phyloP scores from a whole-genome alignment of 2,113 vertebrate genomes.

The Rhinopithecus roxellana region DNA sequence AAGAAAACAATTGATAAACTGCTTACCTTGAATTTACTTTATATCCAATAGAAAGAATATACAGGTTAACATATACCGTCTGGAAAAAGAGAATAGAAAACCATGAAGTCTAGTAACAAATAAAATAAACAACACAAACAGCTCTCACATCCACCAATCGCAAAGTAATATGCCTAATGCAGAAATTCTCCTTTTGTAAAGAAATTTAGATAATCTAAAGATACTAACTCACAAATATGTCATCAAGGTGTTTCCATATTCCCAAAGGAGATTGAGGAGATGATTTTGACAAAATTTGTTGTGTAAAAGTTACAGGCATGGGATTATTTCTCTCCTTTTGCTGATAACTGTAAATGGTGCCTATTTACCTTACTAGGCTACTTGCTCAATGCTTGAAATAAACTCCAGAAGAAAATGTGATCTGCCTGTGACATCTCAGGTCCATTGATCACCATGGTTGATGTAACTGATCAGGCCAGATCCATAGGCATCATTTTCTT shows the following conservation, averaged over 20 bases:
- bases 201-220: conserved; percentile 25
- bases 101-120: background rate
- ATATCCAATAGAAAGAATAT: background rate
- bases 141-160: background rate
- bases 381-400: background rate
- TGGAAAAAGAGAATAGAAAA: background rate
- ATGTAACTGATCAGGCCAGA: background rate
- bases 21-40: background rate
- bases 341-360: background rate
- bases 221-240: background rate
- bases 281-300: background rate
- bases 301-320: background rate
- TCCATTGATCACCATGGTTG: background rate
- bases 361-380: background rate
- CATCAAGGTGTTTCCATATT: background rate
- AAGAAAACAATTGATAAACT: background rate
- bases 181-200: background rate
- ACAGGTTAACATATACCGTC: background rate
- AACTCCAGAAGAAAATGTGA: background rate
- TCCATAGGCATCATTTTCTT: background rate
- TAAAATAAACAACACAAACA: conserved; percentile 1
- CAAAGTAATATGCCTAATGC: background rate
- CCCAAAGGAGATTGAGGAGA: background rate
- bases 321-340: background rate
- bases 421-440: background rate